Conservation (phyloP, 2,113 vertebrate species). For the Cyanistes caeruleus region DNA sequence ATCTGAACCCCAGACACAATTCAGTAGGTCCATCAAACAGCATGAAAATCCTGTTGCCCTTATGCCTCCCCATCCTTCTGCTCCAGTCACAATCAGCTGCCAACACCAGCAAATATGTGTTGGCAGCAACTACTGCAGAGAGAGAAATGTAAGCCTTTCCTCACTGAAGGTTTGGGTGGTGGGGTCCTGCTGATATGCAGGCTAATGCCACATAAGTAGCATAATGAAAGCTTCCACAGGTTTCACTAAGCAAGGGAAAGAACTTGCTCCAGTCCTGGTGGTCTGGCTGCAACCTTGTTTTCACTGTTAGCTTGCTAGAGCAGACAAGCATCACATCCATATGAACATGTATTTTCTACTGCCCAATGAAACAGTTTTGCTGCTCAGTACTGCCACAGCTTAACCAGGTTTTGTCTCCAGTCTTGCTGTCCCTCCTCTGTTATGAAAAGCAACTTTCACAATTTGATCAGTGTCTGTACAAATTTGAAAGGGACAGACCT, state of each 20-base stretch:
- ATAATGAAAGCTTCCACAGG: not conserved
- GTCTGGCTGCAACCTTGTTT: not conserved
- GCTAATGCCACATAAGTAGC: not conserved
- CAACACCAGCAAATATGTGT: not conserved
- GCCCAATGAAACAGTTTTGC: not conserved
- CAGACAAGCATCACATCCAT: not conserved
- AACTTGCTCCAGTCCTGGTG: not conserved
- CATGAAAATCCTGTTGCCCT: conserved; percentile 1
- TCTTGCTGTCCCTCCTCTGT: not conserved
- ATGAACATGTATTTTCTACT: not conserved
- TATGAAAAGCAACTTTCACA: not conserved
- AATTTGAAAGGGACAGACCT: not conserved
- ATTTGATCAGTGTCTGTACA: not conserved
- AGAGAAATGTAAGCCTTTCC: conserved; percentile 18
- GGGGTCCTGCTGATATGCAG: not conserved
- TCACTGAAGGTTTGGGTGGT: not conserved
- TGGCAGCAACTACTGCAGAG: not conserved
- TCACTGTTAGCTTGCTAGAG: not conserved
- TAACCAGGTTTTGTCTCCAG: not conserved
- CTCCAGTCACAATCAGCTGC: not conserved
- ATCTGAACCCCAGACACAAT: not conserved
- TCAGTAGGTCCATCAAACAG: not conserved
- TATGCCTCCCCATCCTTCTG: not conserved
- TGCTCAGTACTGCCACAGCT: not conserved
- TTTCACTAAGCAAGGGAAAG: conserved; percentile 14